Evolutionary conservation across 2,797 vertebrate genomes (phyloP), one percentile per base, ranked within the genome.

Genomic region (Vespertilio murinus): DNA sequence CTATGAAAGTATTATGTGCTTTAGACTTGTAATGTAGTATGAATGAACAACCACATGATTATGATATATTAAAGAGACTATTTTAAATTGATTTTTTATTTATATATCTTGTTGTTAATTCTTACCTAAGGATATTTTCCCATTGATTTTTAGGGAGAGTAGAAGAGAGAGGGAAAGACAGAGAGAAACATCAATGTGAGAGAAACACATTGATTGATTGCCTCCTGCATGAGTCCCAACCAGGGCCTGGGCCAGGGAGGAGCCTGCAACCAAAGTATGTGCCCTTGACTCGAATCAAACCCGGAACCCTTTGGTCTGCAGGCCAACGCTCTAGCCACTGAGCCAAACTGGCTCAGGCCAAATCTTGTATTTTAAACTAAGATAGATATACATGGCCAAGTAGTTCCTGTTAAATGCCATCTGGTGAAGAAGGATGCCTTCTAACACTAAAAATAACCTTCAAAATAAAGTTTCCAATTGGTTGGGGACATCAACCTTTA

Each of bases 51-150:
- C 33, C 23, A 93, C 30, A 49, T 77, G 20, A 74, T 67, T 20
- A 86, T 6, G 12, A 86, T 54, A 25, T 73, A 64, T 64, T 87
- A 78, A 71, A 89, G 35, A 89, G 9, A 17, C 9, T 13, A 73
- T 61, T 42, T 92, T 90, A 90, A 64, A 47, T 59, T 49, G 25
- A 33, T 38, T 78, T 95, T 95, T 90, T 79, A 80, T 70, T 92
- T 75, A 38, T 92, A 88, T 40, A 64, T 94, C 52, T 84, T 79
- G 25, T 59, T 59, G 25, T 59, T 59, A 59, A 59, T 59, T 5
- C 56, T 59, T 25, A 59, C 12, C 56, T 5, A 5, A 59, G 56
- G 56, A 59, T 59, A 59, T 30, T 59, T 59, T 59, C 28, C 25
- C 25, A 59, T 30, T 59, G 56, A 59, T 59, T 59, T 59, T 59